These are phyloP conservation scores for Eptesicus fuscus DNA, from an alignment of 2,113 vertebrate species.

Conservation along the genomic window DNA sequence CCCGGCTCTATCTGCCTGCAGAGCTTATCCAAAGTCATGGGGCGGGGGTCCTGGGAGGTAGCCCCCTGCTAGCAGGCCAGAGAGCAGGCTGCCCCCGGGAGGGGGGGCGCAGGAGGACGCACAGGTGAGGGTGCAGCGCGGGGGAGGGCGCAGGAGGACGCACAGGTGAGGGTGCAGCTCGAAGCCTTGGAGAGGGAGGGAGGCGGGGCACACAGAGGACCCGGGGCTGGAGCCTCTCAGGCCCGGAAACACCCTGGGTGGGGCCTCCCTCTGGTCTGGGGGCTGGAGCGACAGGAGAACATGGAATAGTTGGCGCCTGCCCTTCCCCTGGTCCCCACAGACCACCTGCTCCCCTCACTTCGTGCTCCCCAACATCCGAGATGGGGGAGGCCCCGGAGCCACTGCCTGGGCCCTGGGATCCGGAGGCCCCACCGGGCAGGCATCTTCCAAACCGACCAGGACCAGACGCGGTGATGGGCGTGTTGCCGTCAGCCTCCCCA, in stretches of 20 bases:
- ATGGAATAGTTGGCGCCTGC: rapidly evolving
- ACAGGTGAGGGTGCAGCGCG: rapidly evolving
- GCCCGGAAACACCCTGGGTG: not conserved
- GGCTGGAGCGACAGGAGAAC: not conserved
- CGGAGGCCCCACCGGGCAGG: rapidly evolving
- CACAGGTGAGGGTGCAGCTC: rapidly evolving
- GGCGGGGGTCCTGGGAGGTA: too few relatives aligned
- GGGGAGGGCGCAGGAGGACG: not conserved
- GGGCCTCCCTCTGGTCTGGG: not conserved
- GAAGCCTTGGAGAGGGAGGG: rapidly evolving
- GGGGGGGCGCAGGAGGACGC: not conserved
- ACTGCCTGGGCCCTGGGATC: not conserved
- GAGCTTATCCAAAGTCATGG: rapidly evolving
- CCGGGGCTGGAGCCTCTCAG: rapidly evolving
- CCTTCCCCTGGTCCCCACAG: not conserved
- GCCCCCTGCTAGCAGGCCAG: not conserved
- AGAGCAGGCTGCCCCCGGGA: not conserved
- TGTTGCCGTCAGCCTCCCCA: not conserved
- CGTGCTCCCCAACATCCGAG: rapidly evolving
- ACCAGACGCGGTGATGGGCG: not conserved
- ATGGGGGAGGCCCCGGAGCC: not conserved
- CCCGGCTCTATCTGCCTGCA: not conserved
- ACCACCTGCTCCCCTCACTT: not conserved
- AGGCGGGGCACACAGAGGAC: not conserved
- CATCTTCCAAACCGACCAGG: not conserved